A percentile compares a stretch with the other conserved stretches of the same genome.
phyloP scores from a whole-genome alignment of 2,113 vertebrate species.

The Onychostoma macrolepis region DNA sequence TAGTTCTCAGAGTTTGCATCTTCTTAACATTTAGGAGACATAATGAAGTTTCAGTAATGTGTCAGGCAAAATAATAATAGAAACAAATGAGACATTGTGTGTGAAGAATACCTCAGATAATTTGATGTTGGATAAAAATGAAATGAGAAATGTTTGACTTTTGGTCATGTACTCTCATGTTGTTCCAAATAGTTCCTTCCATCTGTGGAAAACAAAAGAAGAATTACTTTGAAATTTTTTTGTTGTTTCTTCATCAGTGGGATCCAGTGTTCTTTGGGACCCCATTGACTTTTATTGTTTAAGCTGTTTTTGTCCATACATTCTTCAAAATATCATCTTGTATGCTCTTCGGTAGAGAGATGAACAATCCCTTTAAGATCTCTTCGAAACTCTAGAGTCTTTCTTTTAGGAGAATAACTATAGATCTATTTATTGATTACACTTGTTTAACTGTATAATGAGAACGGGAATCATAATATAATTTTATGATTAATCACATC shows the following conservation, averaged over 20 bases:
- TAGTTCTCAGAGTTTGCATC: background rate
- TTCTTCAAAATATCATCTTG: background rate
- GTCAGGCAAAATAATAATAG: background rate
- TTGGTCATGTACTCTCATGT: background rate
- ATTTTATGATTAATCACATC: slow-evolving; percentile 37
- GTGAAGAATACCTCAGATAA: background rate
- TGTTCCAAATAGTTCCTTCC: background rate
- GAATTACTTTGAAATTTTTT: background rate
- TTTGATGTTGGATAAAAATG: background rate
- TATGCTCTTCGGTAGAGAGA: too few species aligned
- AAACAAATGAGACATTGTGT: background rate
- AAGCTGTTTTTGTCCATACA: background rate
- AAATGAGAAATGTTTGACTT: background rate
- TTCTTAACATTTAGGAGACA: background rate
- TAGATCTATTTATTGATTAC: slow-evolving; percentile 22
- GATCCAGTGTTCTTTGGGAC: background rate
- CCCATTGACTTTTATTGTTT: background rate
- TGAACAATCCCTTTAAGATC: background rate
- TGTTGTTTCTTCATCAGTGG: background rate
- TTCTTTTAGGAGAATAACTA: background rate
- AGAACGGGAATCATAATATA: slow-evolving; percentile 8
- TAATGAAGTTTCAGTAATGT: background rate
- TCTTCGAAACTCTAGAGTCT: background rate
- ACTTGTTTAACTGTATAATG: slow-evolving; percentile 27
- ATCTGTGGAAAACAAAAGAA: background rate